Evolutionary conservation across 1,140 invertebrate species (phyloP), one percentile per base, ranked within the genome.

Genomic region (Bombus sylvicola): DNA sequence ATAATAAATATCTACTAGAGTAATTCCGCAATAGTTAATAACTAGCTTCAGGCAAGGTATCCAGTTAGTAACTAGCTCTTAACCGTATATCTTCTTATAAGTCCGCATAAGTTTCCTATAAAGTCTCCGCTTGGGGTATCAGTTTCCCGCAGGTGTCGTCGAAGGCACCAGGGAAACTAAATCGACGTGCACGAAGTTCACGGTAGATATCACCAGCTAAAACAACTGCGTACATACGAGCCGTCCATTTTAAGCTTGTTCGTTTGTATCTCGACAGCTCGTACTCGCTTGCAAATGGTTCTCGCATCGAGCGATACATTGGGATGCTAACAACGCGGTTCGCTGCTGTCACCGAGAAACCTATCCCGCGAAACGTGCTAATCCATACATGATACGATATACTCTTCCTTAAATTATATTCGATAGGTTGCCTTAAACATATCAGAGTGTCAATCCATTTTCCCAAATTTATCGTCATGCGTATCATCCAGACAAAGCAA

Each of bases 101-200:
- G 76, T 62, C 66, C 53, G n/a, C 39, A 4, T 85, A 85, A 85
- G 83, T 72, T 77, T 64, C 34, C 76, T 62, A 64, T 80, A 85
- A 85, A 80, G 83, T 85, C 83, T 64, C 53, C 6, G n/a, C 76
- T 64, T 37, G 31, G 68, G 53, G 79, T 85, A 85, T 85, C 83
- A 85, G 76, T 62, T 85, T 80, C 83, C 28, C 76, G 76, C 76
- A 85, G 83, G 83, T 85, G 76, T 80, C 83, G 76, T 47, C 53
- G 76, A 71, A 34, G 47, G 34, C 43, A 53, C 15, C 43, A 4
- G 15, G 18, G 53, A 31, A 80, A 47, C 83, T 80, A 39, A 80
- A 85, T 85, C 68, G 75, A 79, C 82, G 37, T 41, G 37, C 75
- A 12, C 28, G 2, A 79, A 84, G 82, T 84, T 68, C 75, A 78